Conservation (phyloP, 1,140 invertebrate genomes). For the Lucilia cuprina region DNA sequence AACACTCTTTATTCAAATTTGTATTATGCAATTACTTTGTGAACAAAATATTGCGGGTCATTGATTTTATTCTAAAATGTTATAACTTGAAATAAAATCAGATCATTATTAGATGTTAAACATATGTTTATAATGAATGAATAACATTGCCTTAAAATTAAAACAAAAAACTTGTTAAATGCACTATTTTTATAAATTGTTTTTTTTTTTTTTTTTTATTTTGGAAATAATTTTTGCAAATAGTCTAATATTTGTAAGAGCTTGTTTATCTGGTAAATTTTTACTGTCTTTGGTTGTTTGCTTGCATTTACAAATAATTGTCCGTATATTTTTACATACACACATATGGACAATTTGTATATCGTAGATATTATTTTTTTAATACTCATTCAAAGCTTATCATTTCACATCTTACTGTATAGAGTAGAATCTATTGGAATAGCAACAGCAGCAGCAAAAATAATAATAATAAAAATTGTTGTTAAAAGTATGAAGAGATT, state of each 20-base stretch:
- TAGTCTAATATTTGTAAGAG: background rate
- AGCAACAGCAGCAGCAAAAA: no score
- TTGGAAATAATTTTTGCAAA: background rate
- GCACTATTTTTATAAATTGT: background rate
- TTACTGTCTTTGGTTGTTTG: background rate
- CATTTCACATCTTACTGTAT: background rate
- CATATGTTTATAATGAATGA: no score
- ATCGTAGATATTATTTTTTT: background rate
- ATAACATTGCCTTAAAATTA: no score
- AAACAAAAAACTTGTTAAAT: background rate
- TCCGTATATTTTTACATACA: background rate
- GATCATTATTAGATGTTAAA: no score
- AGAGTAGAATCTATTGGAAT: background rate
- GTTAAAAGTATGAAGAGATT: background rate
- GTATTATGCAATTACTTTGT: no score
- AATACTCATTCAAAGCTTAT: background rate
- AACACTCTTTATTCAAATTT: no score
- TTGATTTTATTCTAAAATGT: no score
- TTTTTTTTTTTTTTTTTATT: no score
- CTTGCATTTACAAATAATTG: background rate
- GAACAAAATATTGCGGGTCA: no score
- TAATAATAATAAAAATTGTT: background rate
- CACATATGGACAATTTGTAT: background rate
- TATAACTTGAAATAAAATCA: no score
- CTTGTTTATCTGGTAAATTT: conserved; percentile 14